phyloP scores from a whole-genome alignment of 1,140 invertebrate genomes.

The Pogonomyrmex barbatus region DNA sequence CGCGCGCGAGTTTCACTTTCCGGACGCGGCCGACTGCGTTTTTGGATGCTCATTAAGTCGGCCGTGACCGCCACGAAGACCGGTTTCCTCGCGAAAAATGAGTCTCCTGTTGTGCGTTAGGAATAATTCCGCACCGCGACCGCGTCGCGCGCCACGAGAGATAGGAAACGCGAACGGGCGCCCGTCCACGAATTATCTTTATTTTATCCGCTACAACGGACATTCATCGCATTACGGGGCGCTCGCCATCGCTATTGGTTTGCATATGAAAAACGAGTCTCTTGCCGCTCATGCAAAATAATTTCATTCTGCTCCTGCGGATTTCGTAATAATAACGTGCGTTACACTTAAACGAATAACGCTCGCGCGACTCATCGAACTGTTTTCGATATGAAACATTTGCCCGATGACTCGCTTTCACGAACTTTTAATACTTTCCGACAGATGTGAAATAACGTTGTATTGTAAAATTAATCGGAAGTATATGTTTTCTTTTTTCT shows the following conservation, averaged over 20 bases:
- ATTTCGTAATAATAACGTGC: constrained; percentile 45
- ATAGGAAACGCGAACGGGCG: constrained; percentile 30
- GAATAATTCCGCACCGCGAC: constrained; percentile 31
- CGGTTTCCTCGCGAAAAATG: constrained; percentile 46
- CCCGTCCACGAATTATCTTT: constrained; percentile 36
- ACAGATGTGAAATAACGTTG: background rate
- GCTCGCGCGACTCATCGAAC: constrained; percentile 17
- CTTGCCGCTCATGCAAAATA: constrained; percentile 44
- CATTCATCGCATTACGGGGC: constrained; percentile 41
- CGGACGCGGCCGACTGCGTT: background rate
- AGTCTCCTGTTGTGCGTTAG: constrained; percentile 59
- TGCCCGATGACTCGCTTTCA: constrained; percentile 34
- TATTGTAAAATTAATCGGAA: background rate
- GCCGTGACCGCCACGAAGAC: constrained; percentile 42
- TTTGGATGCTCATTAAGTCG: constrained; percentile 40
- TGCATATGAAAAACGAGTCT: constrained; percentile 49
- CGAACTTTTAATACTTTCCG: constrained; percentile 36
- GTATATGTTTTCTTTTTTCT: background rate
- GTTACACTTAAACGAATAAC: constrained; percentile 46
- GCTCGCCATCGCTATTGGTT: constrained; percentile 48
- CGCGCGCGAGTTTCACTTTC: constrained; percentile 42
- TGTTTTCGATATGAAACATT: constrained; percentile 45
- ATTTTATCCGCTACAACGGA: constrained; percentile 33
- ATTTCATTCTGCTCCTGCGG: constrained; percentile 46
- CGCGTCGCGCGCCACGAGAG: constrained; percentile 7